Conservation (phyloP, 2,113 vertebrate genomes). For the Casuarius casuarius region DNA sequence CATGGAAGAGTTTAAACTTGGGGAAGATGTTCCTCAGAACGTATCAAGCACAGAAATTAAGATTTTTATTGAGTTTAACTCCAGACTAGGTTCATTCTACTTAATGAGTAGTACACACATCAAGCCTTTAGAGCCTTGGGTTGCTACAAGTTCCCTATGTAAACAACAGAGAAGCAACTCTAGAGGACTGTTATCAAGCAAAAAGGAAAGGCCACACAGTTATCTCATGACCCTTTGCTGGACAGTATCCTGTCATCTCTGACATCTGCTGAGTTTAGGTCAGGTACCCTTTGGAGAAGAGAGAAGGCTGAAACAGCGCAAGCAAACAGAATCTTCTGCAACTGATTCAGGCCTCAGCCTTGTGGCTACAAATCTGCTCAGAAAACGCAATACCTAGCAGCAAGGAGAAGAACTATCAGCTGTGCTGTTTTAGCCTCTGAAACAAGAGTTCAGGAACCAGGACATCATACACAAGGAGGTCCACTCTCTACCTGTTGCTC, state of each 20-base stretch:
- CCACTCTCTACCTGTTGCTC: fast-evolving
- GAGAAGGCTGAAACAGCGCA: too few relatives aligned
- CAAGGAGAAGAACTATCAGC: not conserved
- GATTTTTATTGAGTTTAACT: not conserved
- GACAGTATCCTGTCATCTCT: too few relatives aligned
- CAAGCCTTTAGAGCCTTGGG: not conserved
- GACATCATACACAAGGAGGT: not conserved
- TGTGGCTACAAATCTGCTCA: not conserved
- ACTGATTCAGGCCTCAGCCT: not conserved
- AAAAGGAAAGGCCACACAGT: fast-evolving
- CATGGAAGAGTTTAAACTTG: not conserved
- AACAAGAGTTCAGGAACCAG: not conserved
- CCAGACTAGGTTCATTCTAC: not conserved
- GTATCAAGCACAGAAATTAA: not conserved
- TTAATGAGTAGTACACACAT: not conserved
- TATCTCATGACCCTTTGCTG: not conserved
- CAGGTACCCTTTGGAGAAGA: too few relatives aligned
- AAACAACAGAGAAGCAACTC: not conserved
- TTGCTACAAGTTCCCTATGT: not conserved
- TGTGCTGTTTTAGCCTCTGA: not conserved
- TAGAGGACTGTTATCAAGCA: not conserved
- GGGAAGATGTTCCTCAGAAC: not conserved
- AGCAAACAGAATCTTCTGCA: too few relatives aligned
- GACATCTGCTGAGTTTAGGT: too few relatives aligned
- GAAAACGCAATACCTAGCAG: not conserved